Evolutionary conservation across 2,797 vertebrate species (phyloP).

Genomic region (Mastacembelus armatus): DNA sequence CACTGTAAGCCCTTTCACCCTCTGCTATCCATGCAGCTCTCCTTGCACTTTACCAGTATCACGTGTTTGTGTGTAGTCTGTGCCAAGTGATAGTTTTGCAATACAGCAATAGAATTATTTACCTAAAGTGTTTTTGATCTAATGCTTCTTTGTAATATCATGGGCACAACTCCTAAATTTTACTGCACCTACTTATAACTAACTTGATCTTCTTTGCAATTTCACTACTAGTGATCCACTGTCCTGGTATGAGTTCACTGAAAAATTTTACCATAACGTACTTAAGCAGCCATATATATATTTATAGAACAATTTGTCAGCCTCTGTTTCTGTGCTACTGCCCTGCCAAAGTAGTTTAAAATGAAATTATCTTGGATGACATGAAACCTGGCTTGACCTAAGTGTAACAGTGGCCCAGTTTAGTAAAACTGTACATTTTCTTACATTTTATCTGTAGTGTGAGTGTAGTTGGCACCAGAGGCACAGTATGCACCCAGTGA

Average conservation of each 20-base stretch:
- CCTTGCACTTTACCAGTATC: conserved; percentile 82
- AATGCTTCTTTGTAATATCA: conserved; percentile 49
- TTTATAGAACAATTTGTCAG: conserved; percentile 26
- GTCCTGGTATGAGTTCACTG: conserved; percentile 52
- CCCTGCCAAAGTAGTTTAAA: conserved; percentile 55
- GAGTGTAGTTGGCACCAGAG: conserved; percentile 60
- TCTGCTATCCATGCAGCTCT: conserved; percentile 58
- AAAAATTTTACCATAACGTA: conserved; percentile 28
- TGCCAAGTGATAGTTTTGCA: conserved; percentile 76
- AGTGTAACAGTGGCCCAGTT: conserved; percentile 7
- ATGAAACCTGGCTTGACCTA: conserved; percentile 2
- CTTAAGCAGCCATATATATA: conserved; percentile 20
- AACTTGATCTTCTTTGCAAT: conserved; percentile 39
- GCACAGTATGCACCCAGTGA: conserved; percentile 3
- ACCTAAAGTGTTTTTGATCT: conserved; percentile 31
- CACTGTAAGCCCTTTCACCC: conserved; percentile 48
- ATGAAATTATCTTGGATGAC: conserved; percentile 37
- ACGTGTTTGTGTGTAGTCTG: conserved; percentile 75
- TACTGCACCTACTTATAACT: conserved; percentile 42
- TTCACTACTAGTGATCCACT: conserved; percentile 49
- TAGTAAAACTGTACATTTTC: conserved; percentile 32
- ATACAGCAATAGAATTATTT: conserved; percentile 42
- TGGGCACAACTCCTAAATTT: conserved; percentile 40
- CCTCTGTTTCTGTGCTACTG: conserved; percentile 52
- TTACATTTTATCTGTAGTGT: too few species aligned